These are phyloP conservation scores for Zootermopsis nevadensis DNA, from an alignment of 2,888 invertebrate genomes.

Conservation along the genomic window DNA sequence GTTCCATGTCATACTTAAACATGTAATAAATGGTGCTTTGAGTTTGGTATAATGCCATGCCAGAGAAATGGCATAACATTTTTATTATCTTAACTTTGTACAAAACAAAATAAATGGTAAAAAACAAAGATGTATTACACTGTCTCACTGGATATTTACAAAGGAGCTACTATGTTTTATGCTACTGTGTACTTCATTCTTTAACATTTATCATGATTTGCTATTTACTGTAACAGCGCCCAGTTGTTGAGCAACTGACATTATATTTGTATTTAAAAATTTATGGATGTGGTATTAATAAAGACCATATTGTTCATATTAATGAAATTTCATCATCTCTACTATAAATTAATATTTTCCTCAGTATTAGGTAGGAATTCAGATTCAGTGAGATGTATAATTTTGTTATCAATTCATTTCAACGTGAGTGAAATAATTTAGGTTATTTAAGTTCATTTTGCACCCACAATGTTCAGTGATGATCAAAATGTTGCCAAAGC, in stretches of 20 bases:
- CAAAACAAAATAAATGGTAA: conserved; percentile 6
- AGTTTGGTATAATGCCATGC: neutral
- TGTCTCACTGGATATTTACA: conserved; percentile 4
- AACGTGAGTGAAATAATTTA: neutral
- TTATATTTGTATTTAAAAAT: neutral
- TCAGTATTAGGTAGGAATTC: neutral
- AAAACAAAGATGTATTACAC: neutral
- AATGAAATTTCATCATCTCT: neutral
- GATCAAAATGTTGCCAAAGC: neutral
- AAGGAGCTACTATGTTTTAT: neutral
- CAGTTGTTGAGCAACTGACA: neutral
- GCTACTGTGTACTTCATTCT: neutral
- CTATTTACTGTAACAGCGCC: neutral
- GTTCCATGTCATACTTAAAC: too few relatives aligned
- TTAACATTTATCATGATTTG: neutral
- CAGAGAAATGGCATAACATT: neutral
- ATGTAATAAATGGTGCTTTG: too few relatives aligned
- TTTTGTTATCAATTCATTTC: neutral
- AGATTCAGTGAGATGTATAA: neutral
- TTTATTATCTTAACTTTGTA: conserved; percentile 5
- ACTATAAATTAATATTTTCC: neutral
- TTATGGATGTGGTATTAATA: neutral
- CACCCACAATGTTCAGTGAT: neutral
- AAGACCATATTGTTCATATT: neutral
- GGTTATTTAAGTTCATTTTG: neutral